phyloP scores from a whole-genome alignment of 2,113 vertebrate genomes.

The Hucho hucho region DNA sequence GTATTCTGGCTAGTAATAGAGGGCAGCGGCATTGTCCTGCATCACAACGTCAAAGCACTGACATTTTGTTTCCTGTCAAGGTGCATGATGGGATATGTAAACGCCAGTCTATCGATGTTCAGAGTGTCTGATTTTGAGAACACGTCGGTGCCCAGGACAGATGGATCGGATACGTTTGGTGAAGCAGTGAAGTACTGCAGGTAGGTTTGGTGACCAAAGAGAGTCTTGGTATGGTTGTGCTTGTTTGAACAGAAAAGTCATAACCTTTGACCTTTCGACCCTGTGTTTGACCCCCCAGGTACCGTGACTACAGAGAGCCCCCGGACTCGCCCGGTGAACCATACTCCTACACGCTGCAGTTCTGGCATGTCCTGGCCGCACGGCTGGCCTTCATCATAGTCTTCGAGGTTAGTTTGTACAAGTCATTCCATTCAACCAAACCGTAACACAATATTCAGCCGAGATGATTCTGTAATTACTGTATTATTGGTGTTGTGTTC shows the following conservation, averaged over 20 bases:
- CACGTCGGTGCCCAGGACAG: constrained; percentile 80
- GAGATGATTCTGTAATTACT: neutral
- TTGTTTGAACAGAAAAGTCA: no score
- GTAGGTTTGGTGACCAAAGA: constrained; percentile 56
- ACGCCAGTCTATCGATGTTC: constrained; percentile 90
- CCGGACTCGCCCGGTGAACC: constrained; percentile 79
- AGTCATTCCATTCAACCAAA: neutral
- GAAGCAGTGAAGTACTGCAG: constrained; percentile 86
- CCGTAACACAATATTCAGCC: constrained; percentile 16
- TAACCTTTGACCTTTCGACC: neutral
- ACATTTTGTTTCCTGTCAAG: constrained; percentile 56
- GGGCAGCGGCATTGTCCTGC: neutral
- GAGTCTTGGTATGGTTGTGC: no score
- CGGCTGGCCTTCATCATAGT: constrained; percentile 95
- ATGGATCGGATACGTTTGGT: constrained; percentile 83
- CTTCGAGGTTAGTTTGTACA: constrained; percentile 83
- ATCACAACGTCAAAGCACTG: neutral
- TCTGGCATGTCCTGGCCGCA: constrained; percentile 95
- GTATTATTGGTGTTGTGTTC: constrained; percentile 18
- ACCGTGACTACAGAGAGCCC: constrained; percentile 90
- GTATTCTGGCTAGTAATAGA: no score
- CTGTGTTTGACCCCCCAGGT: constrained; percentile 67
- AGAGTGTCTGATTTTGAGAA: constrained; percentile 88
- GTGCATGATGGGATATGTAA: constrained; percentile 93
- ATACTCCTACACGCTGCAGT: constrained; percentile 90